A percentile compares a stretch with the other conserved stretches of the same genome.
Evolutionary conservation across 2,888 invertebrate species (phyloP).

Genomic region (Rhaphigaster nebulosa): DNA sequence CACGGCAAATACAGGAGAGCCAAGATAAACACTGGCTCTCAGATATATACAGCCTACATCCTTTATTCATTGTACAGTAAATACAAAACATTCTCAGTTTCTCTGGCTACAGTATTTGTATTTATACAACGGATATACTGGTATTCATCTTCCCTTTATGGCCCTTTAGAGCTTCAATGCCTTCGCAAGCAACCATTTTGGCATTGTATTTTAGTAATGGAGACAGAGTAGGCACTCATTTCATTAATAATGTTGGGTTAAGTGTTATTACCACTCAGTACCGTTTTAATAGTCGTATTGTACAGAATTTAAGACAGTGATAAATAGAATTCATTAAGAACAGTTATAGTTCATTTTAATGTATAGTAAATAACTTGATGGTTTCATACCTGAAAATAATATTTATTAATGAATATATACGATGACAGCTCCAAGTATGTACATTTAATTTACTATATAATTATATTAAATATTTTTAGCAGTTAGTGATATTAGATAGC

Average conservation of each 20-base stretch:
- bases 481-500: background rate
- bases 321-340: background rate
- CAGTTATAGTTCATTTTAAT: background rate
- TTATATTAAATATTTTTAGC: background rate
- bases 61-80: slow-evolving; percentile 39
- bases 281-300: background rate
- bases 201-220: slow-evolving; percentile 15
- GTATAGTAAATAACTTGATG: background rate
- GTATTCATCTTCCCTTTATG: slow-evolving; percentile 10
- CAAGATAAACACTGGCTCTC: slow-evolving; percentile 33
- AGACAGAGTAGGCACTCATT: background rate
- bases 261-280: background rate
- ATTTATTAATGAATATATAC: background rate
- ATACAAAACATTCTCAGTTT: slow-evolving; percentile 46
- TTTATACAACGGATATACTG: background rate
- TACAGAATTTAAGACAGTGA: background rate
- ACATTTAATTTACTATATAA: background rate
- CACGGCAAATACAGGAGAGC: slow-evolving; percentile 31
- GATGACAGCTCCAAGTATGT: background rate
- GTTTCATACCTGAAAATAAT: background rate
- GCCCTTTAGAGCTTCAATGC: background rate
- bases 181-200: background rate
- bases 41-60: slow-evolving; percentile 44
- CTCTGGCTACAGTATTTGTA: slow-evolving; percentile 40
- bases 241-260: slow-evolving; percentile 15